A percentile compares a stretch with the other conserved stretches of the same genome.
phyloP scores from a whole-genome alignment of 2,113 vertebrate genomes.

The Apteryx owenii region DNA sequence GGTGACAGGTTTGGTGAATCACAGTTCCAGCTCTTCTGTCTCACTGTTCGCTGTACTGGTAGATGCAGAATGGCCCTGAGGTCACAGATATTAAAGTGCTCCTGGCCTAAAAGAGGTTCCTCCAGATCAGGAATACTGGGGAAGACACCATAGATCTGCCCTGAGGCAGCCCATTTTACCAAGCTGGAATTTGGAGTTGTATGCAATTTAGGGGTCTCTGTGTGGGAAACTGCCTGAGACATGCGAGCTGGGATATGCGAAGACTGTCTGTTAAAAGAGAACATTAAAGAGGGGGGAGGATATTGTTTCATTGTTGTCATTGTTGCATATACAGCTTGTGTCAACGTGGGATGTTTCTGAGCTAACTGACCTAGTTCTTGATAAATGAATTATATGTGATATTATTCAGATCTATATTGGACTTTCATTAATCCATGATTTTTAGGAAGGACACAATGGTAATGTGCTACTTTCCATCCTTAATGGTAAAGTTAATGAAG shows the following conservation, averaged over 20 bases:
- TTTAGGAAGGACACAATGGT: neutral
- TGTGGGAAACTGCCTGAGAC: neutral
- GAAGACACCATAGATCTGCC: neutral
- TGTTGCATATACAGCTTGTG: neutral
- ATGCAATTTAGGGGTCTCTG: neutral
- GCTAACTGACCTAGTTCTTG: neutral
- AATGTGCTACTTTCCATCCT: neutral
- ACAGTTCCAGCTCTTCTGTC: fast-evolving
- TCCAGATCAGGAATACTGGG: too few species aligned
- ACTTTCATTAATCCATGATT: fast-evolving
- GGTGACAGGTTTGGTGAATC: neutral
- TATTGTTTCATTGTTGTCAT: neutral
- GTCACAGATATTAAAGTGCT: neutral
- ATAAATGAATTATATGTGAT: fast-evolving
- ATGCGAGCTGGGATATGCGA: neutral
- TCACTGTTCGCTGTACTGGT: neutral
- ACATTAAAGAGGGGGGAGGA: neutral
- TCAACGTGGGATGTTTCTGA: neutral
- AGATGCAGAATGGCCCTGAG: neutral
- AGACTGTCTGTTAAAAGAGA: neutral
- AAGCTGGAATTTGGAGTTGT: too few species aligned
- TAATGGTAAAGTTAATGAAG: neutral
- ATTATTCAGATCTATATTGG: neutral
- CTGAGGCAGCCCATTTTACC: neutral
- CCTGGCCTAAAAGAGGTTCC: neutral